Percentiles rank a stretch among this genome's conserved stretches.
phyloP scores from a whole-genome alignment of 2,888 invertebrate genomes.

The Aporophyla nigra region DNA sequence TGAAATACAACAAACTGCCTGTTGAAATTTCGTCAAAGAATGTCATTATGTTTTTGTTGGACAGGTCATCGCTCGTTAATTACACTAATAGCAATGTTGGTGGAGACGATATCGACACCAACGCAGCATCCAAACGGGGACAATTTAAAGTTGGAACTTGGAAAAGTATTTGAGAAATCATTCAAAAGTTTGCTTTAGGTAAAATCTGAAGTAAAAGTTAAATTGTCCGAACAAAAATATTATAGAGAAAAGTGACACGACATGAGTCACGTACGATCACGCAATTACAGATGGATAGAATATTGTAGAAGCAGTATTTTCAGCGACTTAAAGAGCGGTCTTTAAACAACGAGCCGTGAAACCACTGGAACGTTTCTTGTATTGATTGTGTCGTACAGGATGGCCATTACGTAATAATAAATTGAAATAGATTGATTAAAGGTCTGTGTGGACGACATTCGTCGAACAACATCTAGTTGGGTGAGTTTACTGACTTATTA shows the following conservation, averaged over 20 bases:
- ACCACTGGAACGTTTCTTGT: conserved; percentile 22
- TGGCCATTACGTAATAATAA: conserved; percentile 51
- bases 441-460: conserved; percentile 48
- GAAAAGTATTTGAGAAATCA: conserved; percentile 2
- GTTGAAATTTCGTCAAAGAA: conserved; percentile 19
- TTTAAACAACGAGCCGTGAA: conserved; percentile 23
- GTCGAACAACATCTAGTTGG: conserved; percentile 22
- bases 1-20: conserved; percentile 11
- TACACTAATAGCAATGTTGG: conserved; percentile 18
- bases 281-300: not conserved
- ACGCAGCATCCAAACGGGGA: not conserved
- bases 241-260: conserved; percentile 14
- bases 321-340: not conserved
- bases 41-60: conserved; percentile 14
- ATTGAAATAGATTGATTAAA: conserved; percentile 50
- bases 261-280: conserved; percentile 29
- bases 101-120: not conserved
- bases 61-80: conserved; percentile 41
- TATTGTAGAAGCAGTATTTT: not conserved
- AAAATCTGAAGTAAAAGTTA: conserved; percentile 24
- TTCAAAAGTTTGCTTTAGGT: conserved; percentile 6
- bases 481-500: conserved; percentile 41
- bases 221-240: conserved; percentile 28
- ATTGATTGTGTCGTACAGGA: conserved; percentile 40
- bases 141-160: not conserved